Evolutionary conservation across 2,888 invertebrate genomes (phyloP), one percentile per base, ranked within the genome.

Genomic region (Ochlodes sylvanus): DNA sequence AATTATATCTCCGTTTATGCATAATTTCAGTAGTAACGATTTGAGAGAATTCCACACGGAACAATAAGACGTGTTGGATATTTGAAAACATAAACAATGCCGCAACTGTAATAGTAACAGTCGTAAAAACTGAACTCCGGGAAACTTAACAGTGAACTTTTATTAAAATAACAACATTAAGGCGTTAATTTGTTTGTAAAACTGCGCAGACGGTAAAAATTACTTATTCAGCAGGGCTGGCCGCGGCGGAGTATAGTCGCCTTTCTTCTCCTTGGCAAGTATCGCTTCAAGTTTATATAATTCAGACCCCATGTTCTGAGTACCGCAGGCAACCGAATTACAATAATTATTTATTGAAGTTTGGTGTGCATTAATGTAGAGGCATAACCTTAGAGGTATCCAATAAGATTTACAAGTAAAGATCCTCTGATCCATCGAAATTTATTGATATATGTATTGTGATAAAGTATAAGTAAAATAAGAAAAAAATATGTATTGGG

Each of bases 161-260:
- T 89, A 91, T 90, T 91, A 92, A 91, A 90, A 91, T 92, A 91
- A 90, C 89, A 89, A 90, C 88, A 90, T 90, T 86, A 87, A 86
- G 85, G 81, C 88, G 89, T 89, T 92, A 92, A 93, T 92, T 92
- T 93, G 90, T 92, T 90, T 89, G 92, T 89, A 89, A 90, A 90
- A 90, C 87, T 89, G 90, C 85, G 90, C 91, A 90, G 91, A 90
- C 90, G 87, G 85, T 87, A 87, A 87, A 89, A 86, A 90, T 92
- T 90, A 92, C 81, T 90, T 90, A 92, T 92, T 92, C 89, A 92
- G 80, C 77, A 84, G 82, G 83, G 83, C 81, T 85, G 85, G 83
- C 85, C 88, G 85, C 84, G 82, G 79, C 81, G 82, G 79, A 82
- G 79, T 77, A 75, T 77, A 78, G 79, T 79, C 75, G 80, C 72